A percentile compares a stretch with the other conserved stretches of the same genome.
These are phyloP conservation scores for Anastrepha ludens DNA, from an alignment of 1,140 invertebrate species.

Conservation along the genomic window DNA sequence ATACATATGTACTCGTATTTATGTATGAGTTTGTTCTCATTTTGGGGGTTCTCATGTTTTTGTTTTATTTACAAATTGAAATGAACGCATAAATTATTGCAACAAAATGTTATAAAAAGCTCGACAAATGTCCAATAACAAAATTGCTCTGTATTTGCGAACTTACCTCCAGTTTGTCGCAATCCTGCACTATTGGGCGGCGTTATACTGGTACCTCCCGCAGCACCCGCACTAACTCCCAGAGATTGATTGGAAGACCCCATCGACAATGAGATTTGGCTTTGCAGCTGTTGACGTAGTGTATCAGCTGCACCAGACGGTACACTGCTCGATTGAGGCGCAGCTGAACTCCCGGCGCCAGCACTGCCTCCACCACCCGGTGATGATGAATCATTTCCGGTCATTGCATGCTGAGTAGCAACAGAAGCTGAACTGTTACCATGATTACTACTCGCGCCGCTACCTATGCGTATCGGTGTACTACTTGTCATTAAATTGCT, in stretches of 20 bases:
- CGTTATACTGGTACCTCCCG: constrained; percentile 67
- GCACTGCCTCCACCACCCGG: constrained; percentile 64
- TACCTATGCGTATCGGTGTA: constrained; percentile 70
- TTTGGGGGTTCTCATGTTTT: background rate
- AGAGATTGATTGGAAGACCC: constrained; percentile 69
- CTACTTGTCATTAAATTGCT: constrained; percentile 58
- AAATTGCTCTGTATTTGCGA: background rate
- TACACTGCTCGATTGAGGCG: constrained; percentile 66
- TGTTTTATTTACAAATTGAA: constrained; percentile 2
- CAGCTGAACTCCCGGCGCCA: constrained; percentile 57
- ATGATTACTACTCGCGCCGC: constrained; percentile 60
- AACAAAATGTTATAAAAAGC: constrained; percentile 17
- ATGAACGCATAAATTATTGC: background rate
- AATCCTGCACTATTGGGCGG: constrained; percentile 71
- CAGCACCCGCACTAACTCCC: constrained; percentile 62
- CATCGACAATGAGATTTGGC: constrained; percentile 55
- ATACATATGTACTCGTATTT: background rate
- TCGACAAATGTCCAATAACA: background rate
- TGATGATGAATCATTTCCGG: constrained; percentile 56
- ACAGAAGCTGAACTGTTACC: constrained; percentile 60
- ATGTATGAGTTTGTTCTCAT: background rate
- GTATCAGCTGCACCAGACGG: constrained; percentile 62
- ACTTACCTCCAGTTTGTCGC: constrained; percentile 70
- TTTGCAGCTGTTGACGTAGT: constrained; percentile 53
- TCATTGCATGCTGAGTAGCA: constrained; percentile 32